These are phyloP conservation scores for Martes flavigula DNA, from an alignment of 2,797 vertebrate genomes.

Conservation along the genomic window DNA sequence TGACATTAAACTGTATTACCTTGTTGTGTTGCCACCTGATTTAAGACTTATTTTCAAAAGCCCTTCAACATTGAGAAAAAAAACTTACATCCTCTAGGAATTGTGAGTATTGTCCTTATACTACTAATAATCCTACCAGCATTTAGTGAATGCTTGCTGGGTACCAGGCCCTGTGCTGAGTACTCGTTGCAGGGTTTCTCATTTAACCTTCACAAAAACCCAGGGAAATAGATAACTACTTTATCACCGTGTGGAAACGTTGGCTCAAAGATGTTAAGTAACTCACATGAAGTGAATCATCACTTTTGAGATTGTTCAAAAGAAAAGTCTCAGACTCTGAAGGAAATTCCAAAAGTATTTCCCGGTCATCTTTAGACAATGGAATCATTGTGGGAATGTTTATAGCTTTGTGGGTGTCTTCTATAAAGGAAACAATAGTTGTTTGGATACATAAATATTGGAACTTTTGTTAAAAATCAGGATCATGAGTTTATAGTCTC, in stretches of 20 bases:
- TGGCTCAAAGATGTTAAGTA: not conserved
- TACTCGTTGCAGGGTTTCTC: not conserved
- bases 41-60: slow-evolving; percentile 36
- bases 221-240: not conserved
- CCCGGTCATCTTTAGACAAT: not conserved
- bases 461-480: not conserved
- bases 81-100: not conserved
- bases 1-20: not conserved
- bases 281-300: not conserved
- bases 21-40: not conserved
- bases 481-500: not conserved
- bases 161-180: not conserved
- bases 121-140: not conserved
- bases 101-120: slow-evolving; percentile 21
- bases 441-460: not conserved
- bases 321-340: not conserved
- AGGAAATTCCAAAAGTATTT: slow-evolving; percentile 1
- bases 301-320: not conserved
- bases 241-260: not conserved
- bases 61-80: not conserved
- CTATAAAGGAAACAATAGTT: not conserved
- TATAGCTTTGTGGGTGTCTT: not conserved
- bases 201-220: not conserved
- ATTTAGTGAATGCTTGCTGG: not conserved
- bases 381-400: not conserved